Percentiles rank a stretch among this genome's conserved stretches.
Evolutionary conservation across 37 sponge, comb jelly and placozoan species (phyloP).

Genomic region (Spongia lamella): DNA sequence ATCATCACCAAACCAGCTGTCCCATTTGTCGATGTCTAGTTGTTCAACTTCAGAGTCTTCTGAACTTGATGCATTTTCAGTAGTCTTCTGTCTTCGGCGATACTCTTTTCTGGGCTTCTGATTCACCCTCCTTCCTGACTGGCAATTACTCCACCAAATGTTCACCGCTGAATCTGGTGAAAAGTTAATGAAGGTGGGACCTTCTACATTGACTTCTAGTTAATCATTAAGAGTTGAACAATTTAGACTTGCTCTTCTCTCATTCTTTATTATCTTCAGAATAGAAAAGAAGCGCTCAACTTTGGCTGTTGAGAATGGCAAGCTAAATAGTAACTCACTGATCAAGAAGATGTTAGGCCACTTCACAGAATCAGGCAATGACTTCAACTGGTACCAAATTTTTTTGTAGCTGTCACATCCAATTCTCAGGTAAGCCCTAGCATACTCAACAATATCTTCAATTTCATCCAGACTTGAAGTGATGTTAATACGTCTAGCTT

Average conservation of each 20-base stretch:
- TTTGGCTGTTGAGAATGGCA: conserved; percentile 32
- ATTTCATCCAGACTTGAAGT: conserved; percentile 6
- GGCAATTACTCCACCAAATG: conserved; percentile 31
- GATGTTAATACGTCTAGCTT: conserved; percentile 26
- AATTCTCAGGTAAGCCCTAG: conserved; percentile 30
- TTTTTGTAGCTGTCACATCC: conserved; percentile 9
- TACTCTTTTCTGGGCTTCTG: conserved; percentile 30
- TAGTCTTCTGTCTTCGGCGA: no score
- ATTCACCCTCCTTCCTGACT: conserved; percentile 14
- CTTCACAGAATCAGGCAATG: conserved; percentile 25
- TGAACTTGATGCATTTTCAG: no score
- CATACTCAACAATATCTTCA: conserved; percentile 38
- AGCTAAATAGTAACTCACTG: conserved; percentile 21
- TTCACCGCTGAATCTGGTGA: conserved; percentile 17
- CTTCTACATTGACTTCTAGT: conserved; percentile 42
- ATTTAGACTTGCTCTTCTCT: conserved; percentile 10
- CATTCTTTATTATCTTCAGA: conserved; percentile 31
- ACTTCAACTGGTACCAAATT: conserved; percentile 27
- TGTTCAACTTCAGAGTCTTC: no score
- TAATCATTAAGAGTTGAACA: conserved; percentile 27
- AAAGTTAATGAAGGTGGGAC: conserved; percentile 13
- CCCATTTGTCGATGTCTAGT: no score
- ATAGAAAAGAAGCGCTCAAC: conserved; percentile 30
- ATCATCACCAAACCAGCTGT: no score
- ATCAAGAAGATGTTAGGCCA: conserved; percentile 46